Evolutionary conservation across 2,113 vertebrate genomes (phyloP).

Genomic region (Boulengeromyrus knoepffleri): DNA sequence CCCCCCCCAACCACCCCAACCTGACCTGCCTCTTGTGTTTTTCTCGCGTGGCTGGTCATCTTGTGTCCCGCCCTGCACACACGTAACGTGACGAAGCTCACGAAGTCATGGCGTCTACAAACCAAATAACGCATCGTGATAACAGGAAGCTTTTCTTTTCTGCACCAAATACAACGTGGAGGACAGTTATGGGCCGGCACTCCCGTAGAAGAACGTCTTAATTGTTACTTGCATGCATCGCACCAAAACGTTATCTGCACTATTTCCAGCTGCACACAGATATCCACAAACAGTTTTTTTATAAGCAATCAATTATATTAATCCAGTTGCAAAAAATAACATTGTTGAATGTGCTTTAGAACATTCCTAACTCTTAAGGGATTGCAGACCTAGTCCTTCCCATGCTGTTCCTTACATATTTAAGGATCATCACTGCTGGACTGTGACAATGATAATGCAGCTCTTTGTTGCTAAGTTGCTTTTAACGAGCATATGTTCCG

Average conservation of each 20-base stretch:
- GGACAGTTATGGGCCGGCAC: neutral
- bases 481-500: neutral
- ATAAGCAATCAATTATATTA: slow-evolving; percentile 9
- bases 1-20: neutral
- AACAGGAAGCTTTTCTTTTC: neutral
- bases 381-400: slow-evolving; percentile 14
- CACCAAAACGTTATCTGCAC: slow-evolving; percentile 10
- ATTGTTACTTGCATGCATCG: slow-evolving; percentile 8
- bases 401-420: neutral
- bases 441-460: neutral
- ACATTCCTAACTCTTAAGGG: neutral
- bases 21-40: neutral
- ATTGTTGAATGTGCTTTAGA: slow-evolving; percentile 10
- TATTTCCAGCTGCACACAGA: slow-evolving; percentile 9
- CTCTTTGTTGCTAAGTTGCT: neutral
- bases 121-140: slow-evolving; percentile 15
- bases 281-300: neutral
- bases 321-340: neutral
- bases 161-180: slow-evolving; percentile 16
- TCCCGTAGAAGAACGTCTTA: neutral
- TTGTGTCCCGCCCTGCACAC: neutral
- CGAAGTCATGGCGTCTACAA: neutral
- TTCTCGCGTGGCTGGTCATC: neutral
- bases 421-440: slow-evolving; percentile 3
- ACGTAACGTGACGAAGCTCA: neutral